Evolutionary conservation across 1,140 invertebrate species (phyloP), one percentile per base, ranked within the genome.

Genomic region (Carposina sasakii): DNA sequence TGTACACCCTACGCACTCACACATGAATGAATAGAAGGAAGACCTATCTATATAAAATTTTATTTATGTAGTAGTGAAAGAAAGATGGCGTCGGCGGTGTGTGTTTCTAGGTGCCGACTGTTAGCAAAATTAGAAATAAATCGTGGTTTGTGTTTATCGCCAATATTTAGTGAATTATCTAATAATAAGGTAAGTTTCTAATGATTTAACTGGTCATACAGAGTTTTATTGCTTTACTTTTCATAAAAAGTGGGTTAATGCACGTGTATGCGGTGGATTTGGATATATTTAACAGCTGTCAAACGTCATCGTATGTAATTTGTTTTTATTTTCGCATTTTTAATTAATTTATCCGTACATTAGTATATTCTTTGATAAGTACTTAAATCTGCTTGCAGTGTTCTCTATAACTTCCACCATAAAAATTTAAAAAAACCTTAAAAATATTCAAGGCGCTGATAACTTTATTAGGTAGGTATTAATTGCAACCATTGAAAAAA

Each of bases 21-120:
- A n/a, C n/a, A n/a, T n/a, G n/a, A n/a, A n/a, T n/a, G n/a, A n/a
- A n/a, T n/a, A n/a, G n/a, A n/a, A n/a, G n/a, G n/a, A n/a, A n/a
- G n/a, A n/a, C n/a, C n/a, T n/a, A n/a, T n/a, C n/a, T 63, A 59
- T 40, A 34, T 55, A 54, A 33, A 50, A 28, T 28, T 28, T 28
- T 28, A 28, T 12, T 39, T 41, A 42, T 34, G 37, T 66, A 55
- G 74, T 81, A 77, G 77, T 79, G 74, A 74, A n/a, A n/a, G n/a
- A 79, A 85, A 85, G 78, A 85, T 85, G 83, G 81, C 83, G 83
- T 83, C 83, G 69, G 79, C 81, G 70, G 77, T 85, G 75, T 85
- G 81, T 76, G 79, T 81, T 71, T 85, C 81, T 67, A 76, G 72
- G 62, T 85, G 83, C 79, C 78, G 79, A 79, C 71, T 85, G 50